Percentiles rank a stretch among this genome's conserved stretches.
phyloP scores from a whole-genome alignment of 2,888 invertebrate species.

The Napeogenes sylphis region DNA sequence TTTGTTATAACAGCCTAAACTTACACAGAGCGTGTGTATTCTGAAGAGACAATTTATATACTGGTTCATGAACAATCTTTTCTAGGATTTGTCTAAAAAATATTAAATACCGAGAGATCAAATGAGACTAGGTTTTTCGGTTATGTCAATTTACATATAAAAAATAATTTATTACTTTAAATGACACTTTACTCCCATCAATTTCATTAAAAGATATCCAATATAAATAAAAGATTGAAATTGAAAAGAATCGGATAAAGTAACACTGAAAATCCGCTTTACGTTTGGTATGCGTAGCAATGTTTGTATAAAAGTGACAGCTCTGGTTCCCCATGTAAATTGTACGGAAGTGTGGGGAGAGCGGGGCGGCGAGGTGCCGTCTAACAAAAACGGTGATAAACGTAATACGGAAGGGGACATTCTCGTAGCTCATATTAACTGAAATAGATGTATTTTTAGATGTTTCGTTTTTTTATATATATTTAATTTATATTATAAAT shows the following conservation, averaged over 20 bases:
- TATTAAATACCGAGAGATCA: too few relatives aligned
- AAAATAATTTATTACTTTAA: too few relatives aligned
- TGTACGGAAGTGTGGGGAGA: constrained; percentile 23
- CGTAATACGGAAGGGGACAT: background rate
- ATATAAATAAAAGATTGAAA: constrained; percentile 25
- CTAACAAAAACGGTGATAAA: constrained; percentile 1
- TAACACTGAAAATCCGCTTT: constrained; percentile 32
- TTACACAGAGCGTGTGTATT: too few relatives aligned
- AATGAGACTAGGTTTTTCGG: too few relatives aligned
- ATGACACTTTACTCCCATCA: too few relatives aligned
- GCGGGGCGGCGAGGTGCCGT: background rate
- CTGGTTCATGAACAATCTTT: too few relatives aligned
- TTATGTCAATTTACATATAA: too few relatives aligned
- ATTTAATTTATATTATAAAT: too few relatives aligned
- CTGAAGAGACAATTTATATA: too few relatives aligned
- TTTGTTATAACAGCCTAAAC: too few relatives aligned
- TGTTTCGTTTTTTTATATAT: background rate
- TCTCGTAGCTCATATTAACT: background rate
- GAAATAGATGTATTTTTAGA: background rate
- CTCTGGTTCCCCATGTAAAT: constrained; percentile 30
- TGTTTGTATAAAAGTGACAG: constrained; percentile 26
- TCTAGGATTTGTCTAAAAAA: too few relatives aligned
- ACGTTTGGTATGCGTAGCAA: constrained; percentile 29
- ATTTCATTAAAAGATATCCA: too few relatives aligned
- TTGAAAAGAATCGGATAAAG: constrained; percentile 32